phyloP scores from a whole-genome alignment of 2,888 invertebrate species.

The Lasioglossum morio region DNA sequence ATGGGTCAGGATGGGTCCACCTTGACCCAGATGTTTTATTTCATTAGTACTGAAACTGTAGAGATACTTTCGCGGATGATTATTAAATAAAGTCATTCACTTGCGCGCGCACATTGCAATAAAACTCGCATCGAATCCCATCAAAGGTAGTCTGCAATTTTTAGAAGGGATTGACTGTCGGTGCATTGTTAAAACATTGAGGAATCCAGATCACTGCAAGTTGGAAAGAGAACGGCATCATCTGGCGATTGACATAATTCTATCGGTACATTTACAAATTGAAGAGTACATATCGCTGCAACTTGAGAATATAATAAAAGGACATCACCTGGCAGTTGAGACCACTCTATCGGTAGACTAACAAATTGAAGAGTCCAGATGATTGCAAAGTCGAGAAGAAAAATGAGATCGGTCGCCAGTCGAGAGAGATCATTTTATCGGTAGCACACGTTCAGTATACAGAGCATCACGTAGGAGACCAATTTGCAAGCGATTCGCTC shows the following conservation, averaged over 20 bases:
- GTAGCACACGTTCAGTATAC: neutral
- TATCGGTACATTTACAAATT: neutral
- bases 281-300: neutral
- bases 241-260: neutral
- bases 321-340: neutral
- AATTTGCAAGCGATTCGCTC: constrained; percentile 58
- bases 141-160: no score
- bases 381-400: neutral
- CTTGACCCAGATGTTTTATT: no score
- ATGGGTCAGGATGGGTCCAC: no score
- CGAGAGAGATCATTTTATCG: neutral
- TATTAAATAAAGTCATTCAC: no score
- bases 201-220: neutral
- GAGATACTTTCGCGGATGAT: no score
- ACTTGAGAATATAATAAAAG: neutral
- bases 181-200: no score
- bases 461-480: neutral
- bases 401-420: neutral
- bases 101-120: no score
- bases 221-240: neutral
- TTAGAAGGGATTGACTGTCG: no score
- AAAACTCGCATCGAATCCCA: no score
- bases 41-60: no score
- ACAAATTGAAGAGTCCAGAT: neutral
- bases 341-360: neutral